A percentile compares a stretch with the other conserved stretches of the same genome.
phyloP scores from a whole-genome alignment of 2,113 vertebrate genomes.

The Cynocephalus volans region DNA sequence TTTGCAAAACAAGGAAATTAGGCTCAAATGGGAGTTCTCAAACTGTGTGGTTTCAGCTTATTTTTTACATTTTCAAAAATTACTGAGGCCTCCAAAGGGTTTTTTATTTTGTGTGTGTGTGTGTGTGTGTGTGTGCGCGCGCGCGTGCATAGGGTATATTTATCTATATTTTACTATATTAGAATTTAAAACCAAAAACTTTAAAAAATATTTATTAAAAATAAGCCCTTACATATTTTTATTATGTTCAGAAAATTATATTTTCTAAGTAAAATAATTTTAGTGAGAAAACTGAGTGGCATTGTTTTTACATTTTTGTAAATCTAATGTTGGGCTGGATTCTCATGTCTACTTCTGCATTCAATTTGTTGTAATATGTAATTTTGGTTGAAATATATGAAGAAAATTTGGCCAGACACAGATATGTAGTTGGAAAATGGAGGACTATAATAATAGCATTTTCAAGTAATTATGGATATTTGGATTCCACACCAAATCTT shows the following conservation, averaged over 20 bases:
- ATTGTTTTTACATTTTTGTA: neutral
- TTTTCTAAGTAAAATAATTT: constrained; percentile 8
- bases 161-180: neutral
- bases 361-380: neutral
- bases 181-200: constrained; percentile 43
- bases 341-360: neutral
- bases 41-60: neutral
- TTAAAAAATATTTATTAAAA: constrained; percentile 3
- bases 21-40: neutral
- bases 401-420: neutral
- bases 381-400: neutral
- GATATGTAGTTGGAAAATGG: neutral
- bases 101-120: neutral
- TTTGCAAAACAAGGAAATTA: neutral
- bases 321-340: neutral
- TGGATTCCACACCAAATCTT: neutral
- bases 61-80: constrained; percentile 49
- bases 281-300: neutral
- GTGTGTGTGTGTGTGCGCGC: too few relatives aligned
- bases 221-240: neutral
- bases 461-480: constrained; percentile 17
- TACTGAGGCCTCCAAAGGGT: neutral
- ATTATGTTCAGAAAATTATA: neutral
- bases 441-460: neutral
- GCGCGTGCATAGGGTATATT: neutral